Conservation (phyloP, 2,888 invertebrate species). For the Ophioninae sp. region DNA sequence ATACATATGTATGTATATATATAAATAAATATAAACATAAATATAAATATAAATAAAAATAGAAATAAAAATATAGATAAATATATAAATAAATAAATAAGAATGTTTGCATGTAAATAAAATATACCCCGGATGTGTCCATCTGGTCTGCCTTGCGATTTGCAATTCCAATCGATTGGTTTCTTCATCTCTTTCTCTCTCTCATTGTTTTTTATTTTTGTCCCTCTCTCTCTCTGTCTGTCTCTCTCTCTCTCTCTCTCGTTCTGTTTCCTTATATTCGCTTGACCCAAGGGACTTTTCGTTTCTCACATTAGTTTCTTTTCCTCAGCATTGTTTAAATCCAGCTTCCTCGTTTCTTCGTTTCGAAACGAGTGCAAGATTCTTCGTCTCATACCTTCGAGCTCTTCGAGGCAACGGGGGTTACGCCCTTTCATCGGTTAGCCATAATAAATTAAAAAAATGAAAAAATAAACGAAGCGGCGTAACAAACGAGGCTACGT, state of each 20-base stretch:
- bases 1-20: not conserved
- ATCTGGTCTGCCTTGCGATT: slow-evolving; percentile 70
- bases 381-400: not conserved
- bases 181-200: slow-evolving; percentile 23
- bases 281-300: slow-evolving; percentile 45
- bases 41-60: too few species aligned
- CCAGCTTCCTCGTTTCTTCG: slow-evolving; percentile 55
- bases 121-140: slow-evolving; percentile 62
- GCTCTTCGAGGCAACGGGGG: too few species aligned
- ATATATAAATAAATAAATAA: too few species aligned
- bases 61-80: too few species aligned
- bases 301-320: slow-evolving; percentile 54
- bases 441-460: not conserved
- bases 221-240: slow-evolving; percentile 1
- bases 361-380: slow-evolving; percentile 37
- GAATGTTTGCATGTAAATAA: slow-evolving; percentile 5
- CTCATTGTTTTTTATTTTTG: too few species aligned
- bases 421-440: slow-evolving; percentile 1
- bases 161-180: slow-evolving; percentile 70
- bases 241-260: slow-evolving; percentile 11
- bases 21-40: too few species aligned
- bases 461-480: slow-evolving; percentile 42
- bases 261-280: slow-evolving; percentile 1
- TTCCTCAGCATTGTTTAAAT: slow-evolving; percentile 45
- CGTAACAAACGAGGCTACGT: slow-evolving; percentile 42